Evolutionary conservation across 2,113 vertebrate genomes (phyloP).

Genomic region (Gila orcuttii): DNA sequence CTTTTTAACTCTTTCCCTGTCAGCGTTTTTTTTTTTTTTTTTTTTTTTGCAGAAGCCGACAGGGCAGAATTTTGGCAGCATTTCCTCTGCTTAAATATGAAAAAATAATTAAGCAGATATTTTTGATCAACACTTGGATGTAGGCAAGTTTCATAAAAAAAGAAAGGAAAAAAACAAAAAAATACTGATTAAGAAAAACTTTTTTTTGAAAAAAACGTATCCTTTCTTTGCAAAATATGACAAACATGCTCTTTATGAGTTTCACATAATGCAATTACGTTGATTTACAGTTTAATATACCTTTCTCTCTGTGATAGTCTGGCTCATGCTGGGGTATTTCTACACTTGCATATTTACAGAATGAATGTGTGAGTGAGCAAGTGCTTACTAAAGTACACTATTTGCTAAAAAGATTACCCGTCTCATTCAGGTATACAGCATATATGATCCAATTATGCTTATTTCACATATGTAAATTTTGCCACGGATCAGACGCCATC

Average conservation of each 20-base stretch:
- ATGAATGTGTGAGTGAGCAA: background rate
- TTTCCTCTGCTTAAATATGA: too few relatives aligned
- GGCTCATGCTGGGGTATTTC: background rate
- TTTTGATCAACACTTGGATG: too few relatives aligned
- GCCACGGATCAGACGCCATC: background rate
- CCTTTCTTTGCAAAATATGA: background rate
- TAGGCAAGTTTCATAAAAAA: too few relatives aligned
- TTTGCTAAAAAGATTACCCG: constrained; percentile 10
- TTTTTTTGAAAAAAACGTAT: too few relatives aligned
- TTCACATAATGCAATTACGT: background rate
- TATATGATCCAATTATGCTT: background rate
- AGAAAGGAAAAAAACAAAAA: too few relatives aligned
- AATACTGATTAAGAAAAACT: too few relatives aligned
- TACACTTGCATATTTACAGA: background rate
- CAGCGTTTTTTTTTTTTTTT: too few relatives aligned
- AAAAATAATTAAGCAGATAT: too few relatives aligned
- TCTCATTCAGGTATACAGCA: constrained; percentile 10
- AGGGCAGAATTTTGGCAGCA: too few relatives aligned
- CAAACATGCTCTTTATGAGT: background rate
- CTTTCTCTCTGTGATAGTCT: background rate
- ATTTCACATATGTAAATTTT: background rate
- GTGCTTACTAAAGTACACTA: background rate
- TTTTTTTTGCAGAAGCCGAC: too few relatives aligned
- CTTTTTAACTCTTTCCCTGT: too few relatives aligned
- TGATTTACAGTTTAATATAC: background rate